Evolutionary conservation across 1,140 invertebrate species (phyloP).

Genomic region (Sarcophaga bullata): DNA sequence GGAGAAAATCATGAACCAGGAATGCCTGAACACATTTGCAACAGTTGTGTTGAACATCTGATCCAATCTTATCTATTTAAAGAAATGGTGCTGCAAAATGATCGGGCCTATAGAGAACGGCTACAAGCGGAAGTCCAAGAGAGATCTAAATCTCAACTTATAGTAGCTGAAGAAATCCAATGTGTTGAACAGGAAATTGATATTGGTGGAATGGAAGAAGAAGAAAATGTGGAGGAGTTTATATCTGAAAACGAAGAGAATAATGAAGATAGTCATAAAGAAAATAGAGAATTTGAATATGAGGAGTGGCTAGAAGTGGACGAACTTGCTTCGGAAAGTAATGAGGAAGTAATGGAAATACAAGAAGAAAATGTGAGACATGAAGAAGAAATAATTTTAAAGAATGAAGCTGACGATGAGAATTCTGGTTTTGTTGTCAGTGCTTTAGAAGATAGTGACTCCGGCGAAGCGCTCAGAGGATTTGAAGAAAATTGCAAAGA

Average conservation of each 20-base stretch:
- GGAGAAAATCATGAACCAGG: constrained; percentile 44
- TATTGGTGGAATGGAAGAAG: not conserved
- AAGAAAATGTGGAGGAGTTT: constrained; percentile 7
- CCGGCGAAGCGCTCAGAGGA: not conserved
- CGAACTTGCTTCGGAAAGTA: not conserved
- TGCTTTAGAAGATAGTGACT: not conserved
- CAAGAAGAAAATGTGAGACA: not conserved
- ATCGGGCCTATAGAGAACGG: not conserved
- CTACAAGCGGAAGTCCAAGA: not conserved
- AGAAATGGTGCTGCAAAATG: constrained; percentile 53
- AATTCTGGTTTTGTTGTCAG: not conserved
- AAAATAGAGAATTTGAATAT: not conserved
- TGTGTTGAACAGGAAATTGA: constrained; percentile 28
- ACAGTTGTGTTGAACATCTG: constrained; percentile 53
- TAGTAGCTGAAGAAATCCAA: not conserved
- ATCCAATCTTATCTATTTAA: constrained; percentile 60
- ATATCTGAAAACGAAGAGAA: constrained; percentile 48
- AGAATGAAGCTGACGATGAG: not conserved
- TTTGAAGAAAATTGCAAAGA: not conserved
- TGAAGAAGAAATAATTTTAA: not conserved
- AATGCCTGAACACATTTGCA: constrained; percentile 59
- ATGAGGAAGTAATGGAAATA: not conserved
- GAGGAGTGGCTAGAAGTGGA: constrained; percentile 9
- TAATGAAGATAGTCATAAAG: constrained; percentile 53
- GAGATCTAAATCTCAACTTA: not conserved